Conservation (phyloP, 2,888 invertebrate species). For the Glaucopsyche alexis region DNA sequence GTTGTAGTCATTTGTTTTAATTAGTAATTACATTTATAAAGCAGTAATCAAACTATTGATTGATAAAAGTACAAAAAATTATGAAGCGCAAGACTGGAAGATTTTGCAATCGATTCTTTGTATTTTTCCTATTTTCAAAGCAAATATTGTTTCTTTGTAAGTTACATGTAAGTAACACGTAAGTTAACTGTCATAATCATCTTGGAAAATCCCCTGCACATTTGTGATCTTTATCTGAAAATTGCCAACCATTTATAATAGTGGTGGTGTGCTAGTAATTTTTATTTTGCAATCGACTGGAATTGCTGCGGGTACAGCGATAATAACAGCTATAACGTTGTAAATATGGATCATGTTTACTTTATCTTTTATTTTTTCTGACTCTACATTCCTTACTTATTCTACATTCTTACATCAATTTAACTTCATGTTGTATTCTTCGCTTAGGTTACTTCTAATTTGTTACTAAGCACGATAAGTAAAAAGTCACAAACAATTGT, state of each 20-base stretch:
- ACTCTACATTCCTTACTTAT: background rate
- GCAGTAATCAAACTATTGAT: background rate
- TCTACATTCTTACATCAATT: background rate
- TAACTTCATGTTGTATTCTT: background rate
- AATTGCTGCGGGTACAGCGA: background rate
- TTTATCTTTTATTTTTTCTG: background rate
- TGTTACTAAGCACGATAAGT: background rate
- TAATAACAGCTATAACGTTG: background rate
- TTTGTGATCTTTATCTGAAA: background rate
- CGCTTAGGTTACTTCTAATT: too few relatives aligned
- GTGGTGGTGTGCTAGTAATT: background rate
- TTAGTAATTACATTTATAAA: background rate
- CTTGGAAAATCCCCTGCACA: background rate
- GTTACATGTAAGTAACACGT: too few relatives aligned
- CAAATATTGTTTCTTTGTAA: too few relatives aligned
- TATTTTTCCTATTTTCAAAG: too few relatives aligned
- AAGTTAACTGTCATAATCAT: background rate
- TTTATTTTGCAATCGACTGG: background rate
- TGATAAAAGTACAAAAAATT: too few relatives aligned
- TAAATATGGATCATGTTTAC: background rate
- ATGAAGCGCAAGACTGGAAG: too few relatives aligned
- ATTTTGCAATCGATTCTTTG: too few relatives aligned
- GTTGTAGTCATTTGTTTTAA: background rate
- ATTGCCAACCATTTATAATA: background rate
- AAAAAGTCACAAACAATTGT: background rate